Base-by-base conservation (phyloP, 2,797 vertebrate species). In the Thalassophryne amazonica region DNA sequence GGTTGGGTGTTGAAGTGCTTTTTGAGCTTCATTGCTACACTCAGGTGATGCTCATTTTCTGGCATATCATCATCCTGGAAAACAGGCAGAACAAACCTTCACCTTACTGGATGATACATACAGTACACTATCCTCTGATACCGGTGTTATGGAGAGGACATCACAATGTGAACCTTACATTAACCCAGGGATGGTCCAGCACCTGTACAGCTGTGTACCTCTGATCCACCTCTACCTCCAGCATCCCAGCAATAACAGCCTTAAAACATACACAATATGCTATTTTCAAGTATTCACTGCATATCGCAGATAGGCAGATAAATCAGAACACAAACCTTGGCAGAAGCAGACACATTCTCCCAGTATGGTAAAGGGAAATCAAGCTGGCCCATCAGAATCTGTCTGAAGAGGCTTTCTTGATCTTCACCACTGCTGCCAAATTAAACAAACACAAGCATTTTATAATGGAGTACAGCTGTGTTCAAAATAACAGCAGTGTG, bases 21-120 rank as follows among this genome's bases (percentile, higher is more conserved):
- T 91, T 94, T 96, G 78, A 99, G 95, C 86, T 96, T 97, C 34
- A 94, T 94, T 42, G 96, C 95, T 59, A 99, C 94, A n/a, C 92
- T 92, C 56, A 99, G 90, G 85, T 97, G 95, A 69, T 92, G 93
- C 5, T 94, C 92, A 12, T 93, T 95, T 83, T 94, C 94, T 34
- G 92, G 90, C 71, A 89, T 83, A 19, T 92, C 92, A 28, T 98
- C 95, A 30, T 96, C 96, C 97, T 99, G 72, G 17, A 61, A 69
- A 9, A 46, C 25, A 31, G 12, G 47, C 6, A 67, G 8, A 54
- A 25, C 7, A 34, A 31, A 16, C 14, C 10, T 41, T 66, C 14
- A 41, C 42, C 55, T 24, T 3, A 15, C 13, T 9, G 20, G 3
- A 27, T 43, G 7, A 7, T 10, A 14, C 12, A 10, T 4, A n/a